These are phyloP conservation scores for Rugalucina vietnamica DNA, from an alignment of 2,888 invertebrate genomes.

Conservation along the genomic window DNA sequence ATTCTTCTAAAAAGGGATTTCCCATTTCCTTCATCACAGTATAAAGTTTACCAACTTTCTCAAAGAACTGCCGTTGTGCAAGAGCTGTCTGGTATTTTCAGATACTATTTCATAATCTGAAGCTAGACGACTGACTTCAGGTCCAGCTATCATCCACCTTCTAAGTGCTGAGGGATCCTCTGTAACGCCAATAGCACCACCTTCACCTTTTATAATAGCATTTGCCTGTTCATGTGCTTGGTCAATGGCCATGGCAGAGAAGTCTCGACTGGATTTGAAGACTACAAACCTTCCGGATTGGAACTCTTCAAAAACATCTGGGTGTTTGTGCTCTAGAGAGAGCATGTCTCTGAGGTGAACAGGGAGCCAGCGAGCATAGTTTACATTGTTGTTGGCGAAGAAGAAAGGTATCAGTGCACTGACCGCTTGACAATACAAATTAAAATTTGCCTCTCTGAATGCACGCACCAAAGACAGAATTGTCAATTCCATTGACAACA, in stretches of 20 bases:
- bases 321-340: constrained; percentile 55
- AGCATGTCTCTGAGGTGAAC: constrained; percentile 65
- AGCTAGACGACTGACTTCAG: constrained; percentile 39
- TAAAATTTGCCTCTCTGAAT: constrained; percentile 21
- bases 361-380: constrained; percentile 69
- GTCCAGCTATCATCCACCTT: constrained; percentile 71
- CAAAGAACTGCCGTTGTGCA: background rate
- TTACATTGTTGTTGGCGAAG: constrained; percentile 58
- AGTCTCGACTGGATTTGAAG: constrained; percentile 56
- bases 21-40: constrained; percentile 21
- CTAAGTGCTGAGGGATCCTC: constrained; percentile 60
- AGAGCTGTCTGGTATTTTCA: constrained; percentile 2
- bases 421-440: constrained; percentile 15
- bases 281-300: constrained; percentile 61
- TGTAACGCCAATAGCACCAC: constrained; percentile 65
- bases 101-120: constrained; percentile 38
- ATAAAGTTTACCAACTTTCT: constrained; percentile 14
- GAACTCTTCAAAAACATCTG: constrained; percentile 56
- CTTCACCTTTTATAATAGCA: constrained; percentile 67
- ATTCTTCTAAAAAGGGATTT: constrained; percentile 23
- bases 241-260: constrained; percentile 64
- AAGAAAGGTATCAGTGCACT: constrained; percentile 55
- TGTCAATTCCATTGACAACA: background rate
- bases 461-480: background rate
- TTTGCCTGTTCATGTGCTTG: constrained; percentile 71